Evolutionary conservation across 2,888 invertebrate genomes (phyloP), one percentile per base, ranked within the genome.

Genomic region (Polia nebulosa): DNA sequence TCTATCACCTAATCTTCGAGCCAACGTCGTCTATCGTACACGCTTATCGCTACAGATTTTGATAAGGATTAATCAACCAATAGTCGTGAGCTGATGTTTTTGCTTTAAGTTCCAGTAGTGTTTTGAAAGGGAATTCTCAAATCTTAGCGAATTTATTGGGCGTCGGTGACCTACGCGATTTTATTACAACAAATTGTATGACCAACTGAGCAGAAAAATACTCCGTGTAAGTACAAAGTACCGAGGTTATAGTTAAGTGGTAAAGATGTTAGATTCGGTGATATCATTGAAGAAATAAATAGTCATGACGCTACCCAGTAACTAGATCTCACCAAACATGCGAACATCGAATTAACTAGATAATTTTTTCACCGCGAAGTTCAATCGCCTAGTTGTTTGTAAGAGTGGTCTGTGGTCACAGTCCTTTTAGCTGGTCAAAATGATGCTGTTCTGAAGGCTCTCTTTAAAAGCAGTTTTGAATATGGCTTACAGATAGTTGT

Each of bases 271-370:
- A 62, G 47, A 76, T 78, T 76, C 51, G 68, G 78, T 84, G 83
- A 84, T 85, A 81, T 84, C 84, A 84, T 72, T 74, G 56, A 29
- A 61, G 60, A 73, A 78, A 82, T 69, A 84, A 78, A 76, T 81
- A 81, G 76, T 39, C 63, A 71, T 83, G 83, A 84, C 81, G 78
- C 59, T 81, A 52, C 39, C 47, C 44, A 65, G 61, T 69, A 73
- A 70, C 73, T 72, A 68, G 51, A 73, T 53, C 65, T 55, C 51
- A 47, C 44, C 56, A 62, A 65, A 64, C 64, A 55, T 49, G 49
- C 55, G 41, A 76, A 44, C 56, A 45, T 51, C 44, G 53, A 69
- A 32, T 52, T 58, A 72, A 27, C 32, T 29, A 36, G n/a, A n/a
- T n/a, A n/a, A n/a, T n/a, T 36, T 32, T 74, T 70, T 74, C 15